phyloP scores from a whole-genome alignment of 2,888 invertebrate genomes.

The Acleris laterana region DNA sequence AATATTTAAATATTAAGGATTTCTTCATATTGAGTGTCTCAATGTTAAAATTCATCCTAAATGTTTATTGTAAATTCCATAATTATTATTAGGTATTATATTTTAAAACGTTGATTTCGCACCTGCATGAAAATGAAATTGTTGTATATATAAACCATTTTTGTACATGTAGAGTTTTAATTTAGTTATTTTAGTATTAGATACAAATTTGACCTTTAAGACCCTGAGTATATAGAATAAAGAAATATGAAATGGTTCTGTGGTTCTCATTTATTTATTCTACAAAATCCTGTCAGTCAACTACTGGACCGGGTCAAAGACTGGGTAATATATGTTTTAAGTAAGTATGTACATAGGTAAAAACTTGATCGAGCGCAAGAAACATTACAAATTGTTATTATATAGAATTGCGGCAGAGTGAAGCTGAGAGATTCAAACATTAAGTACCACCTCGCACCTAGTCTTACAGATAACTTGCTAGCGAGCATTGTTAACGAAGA shows the following conservation, averaged over 20 bases:
- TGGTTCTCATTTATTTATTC: slow-evolving; percentile 34
- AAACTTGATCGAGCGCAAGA: too few relatives aligned
- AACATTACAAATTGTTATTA: too few relatives aligned
- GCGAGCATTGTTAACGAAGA: too few relatives aligned
- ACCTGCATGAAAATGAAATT: slow-evolving; percentile 74
- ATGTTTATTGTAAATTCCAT: slow-evolving; percentile 70
- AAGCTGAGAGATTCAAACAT: too few relatives aligned
- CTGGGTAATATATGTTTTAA: too few relatives aligned
- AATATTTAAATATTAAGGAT: slow-evolving; percentile 53
- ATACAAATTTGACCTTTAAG: slow-evolving; percentile 80
- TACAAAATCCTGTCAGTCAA: neutral
- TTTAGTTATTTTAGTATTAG: slow-evolving; percentile 77
- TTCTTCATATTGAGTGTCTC: slow-evolving; percentile 55
- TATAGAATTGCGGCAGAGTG: too few relatives aligned
- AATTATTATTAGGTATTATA: slow-evolving; percentile 43
- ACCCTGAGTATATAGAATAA: slow-evolving; percentile 78
- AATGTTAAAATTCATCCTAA: slow-evolving; percentile 53
- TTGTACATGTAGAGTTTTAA: slow-evolving; percentile 82
- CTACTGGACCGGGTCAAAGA: too few relatives aligned
- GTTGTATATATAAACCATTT: slow-evolving; percentile 81
- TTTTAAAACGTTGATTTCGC: slow-evolving; percentile 61
- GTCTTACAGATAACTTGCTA: too few relatives aligned
- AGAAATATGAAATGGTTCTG: slow-evolving; percentile 55
- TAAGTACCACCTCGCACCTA: too few relatives aligned
- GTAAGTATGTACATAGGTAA: too few relatives aligned